Conservation (phyloP, 2,888 invertebrate genomes). For the Onthophagus sagittarius region DNA sequence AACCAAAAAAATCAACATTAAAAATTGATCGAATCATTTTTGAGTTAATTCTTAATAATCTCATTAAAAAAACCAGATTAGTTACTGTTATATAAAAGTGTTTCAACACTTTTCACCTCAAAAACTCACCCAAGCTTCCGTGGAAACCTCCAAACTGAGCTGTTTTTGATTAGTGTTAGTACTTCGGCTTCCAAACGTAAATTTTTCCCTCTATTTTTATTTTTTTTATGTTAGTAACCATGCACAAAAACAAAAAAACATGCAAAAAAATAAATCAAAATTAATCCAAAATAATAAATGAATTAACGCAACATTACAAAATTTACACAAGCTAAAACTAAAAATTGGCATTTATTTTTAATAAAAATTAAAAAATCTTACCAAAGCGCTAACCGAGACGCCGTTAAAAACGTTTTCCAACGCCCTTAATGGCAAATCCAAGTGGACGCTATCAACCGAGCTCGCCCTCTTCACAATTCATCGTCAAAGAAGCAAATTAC, state of each 20-base stretch:
- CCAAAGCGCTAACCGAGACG: conserved; percentile 60
- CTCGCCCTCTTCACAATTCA: conserved; percentile 50
- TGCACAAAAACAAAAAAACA: conserved; percentile 6
- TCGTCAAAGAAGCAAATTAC: background rate
- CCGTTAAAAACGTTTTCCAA: conserved; percentile 53
- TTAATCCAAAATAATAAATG: conserved; percentile 24
- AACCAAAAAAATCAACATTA: conserved; percentile 37
- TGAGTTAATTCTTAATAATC: background rate
- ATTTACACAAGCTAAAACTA: background rate
- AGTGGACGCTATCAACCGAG: conserved; percentile 51
- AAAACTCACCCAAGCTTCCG: background rate
- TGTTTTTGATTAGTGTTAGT: conserved; percentile 11
- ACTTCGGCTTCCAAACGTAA: conserved; percentile 11
- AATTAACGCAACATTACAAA: conserved; percentile 9
- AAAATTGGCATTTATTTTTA: background rate
- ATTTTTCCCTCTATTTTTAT: conserved; percentile 34
- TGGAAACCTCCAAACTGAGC: background rate
- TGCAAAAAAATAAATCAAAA: conserved; percentile 23
- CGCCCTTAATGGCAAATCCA: conserved; percentile 13
- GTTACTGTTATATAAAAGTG: no score
- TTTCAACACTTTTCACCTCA: background rate
- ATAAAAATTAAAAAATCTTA: conserved; percentile 47
- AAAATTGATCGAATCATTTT: background rate
- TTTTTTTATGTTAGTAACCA: conserved; percentile 1
- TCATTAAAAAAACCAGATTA: background rate